Conservation (phyloP, 2,888 invertebrate species). For the Mechanitis mazaeus region DNA sequence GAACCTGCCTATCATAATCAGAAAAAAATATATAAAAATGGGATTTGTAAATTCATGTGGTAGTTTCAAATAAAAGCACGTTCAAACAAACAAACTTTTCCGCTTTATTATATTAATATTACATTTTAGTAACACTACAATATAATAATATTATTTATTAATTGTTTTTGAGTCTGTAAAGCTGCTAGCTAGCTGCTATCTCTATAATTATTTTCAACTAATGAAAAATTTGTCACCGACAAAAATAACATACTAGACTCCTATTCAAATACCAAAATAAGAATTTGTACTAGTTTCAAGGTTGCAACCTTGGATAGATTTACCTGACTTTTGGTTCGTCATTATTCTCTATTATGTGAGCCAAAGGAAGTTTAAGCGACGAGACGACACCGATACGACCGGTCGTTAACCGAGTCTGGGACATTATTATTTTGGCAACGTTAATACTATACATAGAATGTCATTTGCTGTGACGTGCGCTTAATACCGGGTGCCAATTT, state of each 20-base stretch:
- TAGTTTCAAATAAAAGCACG: too few species aligned
- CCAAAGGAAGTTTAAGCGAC: background rate
- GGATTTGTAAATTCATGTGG: too few species aligned
- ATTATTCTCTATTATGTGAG: slow-evolving; percentile 19
- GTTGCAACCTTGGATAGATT: slow-evolving; percentile 15
- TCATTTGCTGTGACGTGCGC: too few species aligned
- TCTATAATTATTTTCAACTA: background rate
- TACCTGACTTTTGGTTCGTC: slow-evolving; percentile 19
- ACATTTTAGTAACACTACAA: too few species aligned
- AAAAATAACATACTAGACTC: background rate
- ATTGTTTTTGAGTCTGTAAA: too few species aligned
- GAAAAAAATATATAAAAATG: too few species aligned
- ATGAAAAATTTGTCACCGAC: background rate
- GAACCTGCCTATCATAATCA: too few species aligned
- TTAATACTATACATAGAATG: background rate
- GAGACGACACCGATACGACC: slow-evolving; percentile 5
- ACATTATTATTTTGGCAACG: slow-evolving; percentile 1
- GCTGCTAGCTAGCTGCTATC: too few species aligned
- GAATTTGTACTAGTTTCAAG: slow-evolving; percentile 25
- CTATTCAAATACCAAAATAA: slow-evolving; percentile 25
- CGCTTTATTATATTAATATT: too few species aligned
- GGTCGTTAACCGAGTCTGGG: slow-evolving; percentile 3
- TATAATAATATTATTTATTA: too few species aligned
- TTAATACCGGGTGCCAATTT: too few species aligned
- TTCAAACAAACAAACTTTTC: too few species aligned